These are phyloP conservation scores for Drosophila phalerata DNA, from an alignment of 2,888 invertebrate species.

Conservation along the genomic window DNA sequence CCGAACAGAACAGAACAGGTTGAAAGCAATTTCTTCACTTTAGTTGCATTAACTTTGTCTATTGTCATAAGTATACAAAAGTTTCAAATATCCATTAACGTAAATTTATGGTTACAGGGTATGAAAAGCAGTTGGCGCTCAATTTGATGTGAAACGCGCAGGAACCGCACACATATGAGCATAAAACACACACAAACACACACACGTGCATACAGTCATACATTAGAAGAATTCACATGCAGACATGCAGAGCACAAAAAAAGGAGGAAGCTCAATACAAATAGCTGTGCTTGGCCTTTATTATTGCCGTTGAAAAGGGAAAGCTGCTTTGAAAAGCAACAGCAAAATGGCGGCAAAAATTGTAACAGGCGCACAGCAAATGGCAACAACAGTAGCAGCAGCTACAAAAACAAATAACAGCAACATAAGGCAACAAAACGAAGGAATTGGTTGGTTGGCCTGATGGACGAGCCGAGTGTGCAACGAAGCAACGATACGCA, in stretches of 20 bases:
- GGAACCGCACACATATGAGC: constrained; percentile 48
- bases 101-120: not conserved
- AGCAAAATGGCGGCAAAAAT: constrained; percentile 73
- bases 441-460: constrained; percentile 5
- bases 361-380: constrained; percentile 67
- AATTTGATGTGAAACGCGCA: constrained; percentile 76
- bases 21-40: no score
- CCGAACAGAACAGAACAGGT: no score
- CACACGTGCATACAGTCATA: constrained; percentile 1
- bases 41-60: no score
- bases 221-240: not conserved
- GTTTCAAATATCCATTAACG: not conserved
- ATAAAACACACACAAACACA: constrained; percentile 12
- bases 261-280: constrained; percentile 69
- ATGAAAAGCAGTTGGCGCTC: constrained; percentile 72
- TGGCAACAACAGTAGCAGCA: constrained; percentile 21
- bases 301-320: constrained; percentile 56
- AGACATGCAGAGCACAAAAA: constrained; percentile 3
- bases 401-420: constrained; percentile 1
- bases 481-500: constrained; percentile 29
- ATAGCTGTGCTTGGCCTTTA: constrained; percentile 60
- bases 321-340: constrained; percentile 55
- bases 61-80: no score
- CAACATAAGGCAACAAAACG: constrained; percentile 11
- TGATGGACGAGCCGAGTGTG: constrained; percentile 24